These are phyloP conservation scores for Lycocerus yunnanus DNA, from an alignment of 2,888 invertebrate species.

Conservation along the genomic window DNA sequence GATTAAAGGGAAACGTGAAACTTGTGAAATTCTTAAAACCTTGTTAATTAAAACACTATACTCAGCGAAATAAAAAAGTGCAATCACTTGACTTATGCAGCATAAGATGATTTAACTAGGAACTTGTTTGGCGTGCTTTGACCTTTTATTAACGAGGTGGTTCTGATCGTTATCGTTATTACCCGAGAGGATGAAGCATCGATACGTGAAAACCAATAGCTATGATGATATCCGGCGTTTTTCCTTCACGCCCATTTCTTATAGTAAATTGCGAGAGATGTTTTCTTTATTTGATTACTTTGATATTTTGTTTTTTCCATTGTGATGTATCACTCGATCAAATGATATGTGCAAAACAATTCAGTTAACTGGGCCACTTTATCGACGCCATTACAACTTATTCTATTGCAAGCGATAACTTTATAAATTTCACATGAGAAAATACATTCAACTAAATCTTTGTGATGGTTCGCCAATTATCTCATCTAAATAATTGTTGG, in stretches of 20 bases:
- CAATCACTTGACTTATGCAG: constrained; percentile 1
- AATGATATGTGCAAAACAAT: background rate
- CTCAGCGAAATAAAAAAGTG: background rate
- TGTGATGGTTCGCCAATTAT: background rate
- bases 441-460: background rate
- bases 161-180: constrained; percentile 36
- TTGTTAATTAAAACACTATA: background rate
- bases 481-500: background rate
- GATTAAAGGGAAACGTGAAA: background rate
- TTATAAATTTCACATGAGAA: background rate
- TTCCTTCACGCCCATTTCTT: constrained; percentile 24
- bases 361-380: background rate
- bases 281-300: constrained; percentile 21
- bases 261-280: constrained; percentile 14
- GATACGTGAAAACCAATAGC: constrained; percentile 36
- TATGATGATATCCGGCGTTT: constrained; percentile 25
- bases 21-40: background rate
- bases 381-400: background rate
- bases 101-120: background rate
- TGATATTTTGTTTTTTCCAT: constrained; percentile 8
- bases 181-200: constrained; percentile 34
- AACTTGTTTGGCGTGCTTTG: constrained; percentile 11
- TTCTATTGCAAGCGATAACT: background rate
- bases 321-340: background rate
- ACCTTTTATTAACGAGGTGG: constrained; percentile 38